Base-by-base conservation (phyloP, 2,797 vertebrate species). In the Simalia tracyae region DNA sequence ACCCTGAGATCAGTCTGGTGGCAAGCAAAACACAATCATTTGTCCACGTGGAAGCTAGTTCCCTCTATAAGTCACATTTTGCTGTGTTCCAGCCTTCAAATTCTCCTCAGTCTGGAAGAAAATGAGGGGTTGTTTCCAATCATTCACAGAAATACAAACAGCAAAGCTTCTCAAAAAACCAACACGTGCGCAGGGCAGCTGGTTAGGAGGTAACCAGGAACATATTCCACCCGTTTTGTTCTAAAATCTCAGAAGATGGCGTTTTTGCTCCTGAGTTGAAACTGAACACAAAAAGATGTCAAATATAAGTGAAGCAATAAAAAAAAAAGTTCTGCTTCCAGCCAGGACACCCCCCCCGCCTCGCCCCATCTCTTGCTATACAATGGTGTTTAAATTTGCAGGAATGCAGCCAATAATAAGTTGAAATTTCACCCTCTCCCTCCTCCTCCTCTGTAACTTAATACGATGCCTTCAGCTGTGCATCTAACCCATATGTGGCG, bases 21-120 rank as follows among this genome's bases (percentile, higher is more conserved):
- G n/a, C 50, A 22, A n/a, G 4, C 28, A 89, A 24, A 31, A 50
- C 66, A 66, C 72, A 24, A 11, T 42, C 9, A 3, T n/a, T 36
- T 89, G 91, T 61, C 66, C 36, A 92, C 19, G 92, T 72, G 94
- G 68, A 28, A 89, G 81, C 96, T 96, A 92, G 92, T 95, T 96
- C 86, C 95, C 93, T 46, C 57, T 46, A 1, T 7, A 14, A 81
- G 66, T 89, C 89, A 42, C 64, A 56, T 36, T 54, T 54, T 4
- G 87, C 93, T 89, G 50, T 0, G 24, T 46, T 1, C 91, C 7
- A 92, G 14, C 60, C 92, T 91, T 90, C 5, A 7, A 92, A 87
- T 93, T 89, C 89, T 68, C 81, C 81, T 2, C 76, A 87, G 61
- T 88, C 81, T 86, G 66, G 93, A 4, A 57, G 46, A 46, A 81